phyloP scores from a whole-genome alignment of 2,113 vertebrate genomes.

The Rhea americana region DNA sequence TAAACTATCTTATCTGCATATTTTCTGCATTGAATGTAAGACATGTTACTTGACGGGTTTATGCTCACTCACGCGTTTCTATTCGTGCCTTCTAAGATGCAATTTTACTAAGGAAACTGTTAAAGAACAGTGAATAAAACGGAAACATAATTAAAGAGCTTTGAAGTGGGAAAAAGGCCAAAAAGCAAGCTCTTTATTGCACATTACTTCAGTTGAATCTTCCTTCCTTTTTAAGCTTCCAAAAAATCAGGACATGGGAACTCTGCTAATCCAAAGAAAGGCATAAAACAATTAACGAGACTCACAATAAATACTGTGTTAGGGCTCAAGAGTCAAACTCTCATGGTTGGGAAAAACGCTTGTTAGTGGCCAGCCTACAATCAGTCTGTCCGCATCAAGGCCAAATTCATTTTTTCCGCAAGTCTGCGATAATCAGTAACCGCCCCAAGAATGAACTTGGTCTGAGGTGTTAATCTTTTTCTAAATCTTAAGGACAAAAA shows the following conservation, averaged over 20 bases:
- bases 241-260: background rate
- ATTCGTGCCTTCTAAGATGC: background rate
- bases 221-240: background rate
- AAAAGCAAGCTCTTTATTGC: background rate
- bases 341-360: background rate
- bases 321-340: background rate
- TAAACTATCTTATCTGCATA: background rate
- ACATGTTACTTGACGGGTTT: background rate
- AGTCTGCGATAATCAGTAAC: background rate
- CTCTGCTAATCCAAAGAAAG: background rate
- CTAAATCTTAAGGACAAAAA: background rate
- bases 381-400: background rate
- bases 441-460: background rate
- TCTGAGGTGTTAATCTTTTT: background rate
- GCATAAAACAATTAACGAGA: background rate
- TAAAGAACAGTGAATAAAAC: constrained; percentile 5
- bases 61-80: background rate
- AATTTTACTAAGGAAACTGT: background rate
- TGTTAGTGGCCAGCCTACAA: background rate
- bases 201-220: background rate
- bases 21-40: background rate
- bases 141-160: background rate
- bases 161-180: background rate
- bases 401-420: background rate
- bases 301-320: background rate